Conservation (phyloP, 2,888 invertebrate genomes). For the Acanthosepion pharaonis region DNA sequence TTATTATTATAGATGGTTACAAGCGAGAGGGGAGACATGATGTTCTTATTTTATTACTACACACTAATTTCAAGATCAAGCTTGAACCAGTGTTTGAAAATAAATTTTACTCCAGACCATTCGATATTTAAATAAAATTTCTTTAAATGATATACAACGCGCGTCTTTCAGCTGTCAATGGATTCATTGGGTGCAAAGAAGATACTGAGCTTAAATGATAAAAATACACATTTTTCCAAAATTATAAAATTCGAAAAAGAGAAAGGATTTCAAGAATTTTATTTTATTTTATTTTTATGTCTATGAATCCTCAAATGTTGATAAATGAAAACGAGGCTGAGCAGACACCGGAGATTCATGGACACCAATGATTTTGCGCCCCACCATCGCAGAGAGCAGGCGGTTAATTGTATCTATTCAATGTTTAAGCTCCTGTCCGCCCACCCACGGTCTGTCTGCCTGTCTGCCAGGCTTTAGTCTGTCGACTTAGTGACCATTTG, state of each 20-base stretch:
- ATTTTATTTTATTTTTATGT: not conserved
- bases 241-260: not conserved
- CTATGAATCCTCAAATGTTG: not conserved
- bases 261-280: not conserved
- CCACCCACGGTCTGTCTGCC: constrained; percentile 8
- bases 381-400: not conserved
- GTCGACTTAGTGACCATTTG: constrained; percentile 14
- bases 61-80: too few relatives aligned
- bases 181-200: too few relatives aligned
- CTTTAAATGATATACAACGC: too few relatives aligned
- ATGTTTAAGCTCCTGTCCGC: not conserved
- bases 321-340: not conserved
- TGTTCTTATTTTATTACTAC: too few relatives aligned
- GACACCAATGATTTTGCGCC: not conserved
- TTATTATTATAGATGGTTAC: too few relatives aligned
- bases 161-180: too few relatives aligned
- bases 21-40: too few relatives aligned
- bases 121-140: too few relatives aligned
- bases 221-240: not conserved
- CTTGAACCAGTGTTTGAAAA: too few relatives aligned
- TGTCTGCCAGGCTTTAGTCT: constrained; percentile 8
- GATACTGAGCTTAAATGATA: not conserved
- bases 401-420: constrained; percentile 33
- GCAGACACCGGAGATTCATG: not conserved
- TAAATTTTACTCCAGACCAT: too few relatives aligned